Conservation (phyloP, 2,113 vertebrate species). For the Chaetodon trifascialis region DNA sequence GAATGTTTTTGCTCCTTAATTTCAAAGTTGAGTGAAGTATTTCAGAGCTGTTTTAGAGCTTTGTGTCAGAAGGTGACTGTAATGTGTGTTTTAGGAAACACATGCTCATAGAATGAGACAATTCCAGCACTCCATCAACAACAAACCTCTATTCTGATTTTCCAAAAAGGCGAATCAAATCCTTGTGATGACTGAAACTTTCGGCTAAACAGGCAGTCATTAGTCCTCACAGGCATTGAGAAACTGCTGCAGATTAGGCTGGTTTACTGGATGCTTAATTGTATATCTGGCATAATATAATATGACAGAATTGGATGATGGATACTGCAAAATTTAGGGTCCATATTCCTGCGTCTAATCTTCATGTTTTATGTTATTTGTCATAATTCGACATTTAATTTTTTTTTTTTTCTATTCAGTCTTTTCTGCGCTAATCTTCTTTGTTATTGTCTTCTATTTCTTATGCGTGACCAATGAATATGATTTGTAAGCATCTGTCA, state of each 20-base stretch:
- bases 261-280: not conserved
- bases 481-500: conserved; percentile 15
- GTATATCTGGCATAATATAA: not conserved
- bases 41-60: not conserved
- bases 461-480: not conserved
- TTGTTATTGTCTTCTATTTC: not conserved
- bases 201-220: not conserved
- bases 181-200: not conserved
- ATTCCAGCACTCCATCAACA: not conserved
- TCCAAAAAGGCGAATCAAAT: not conserved
- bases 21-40: not conserved
- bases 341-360: not conserved
- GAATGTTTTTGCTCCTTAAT: not conserved
- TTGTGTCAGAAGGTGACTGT: not conserved
- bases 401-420: not conserved
- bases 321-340: not conserved
- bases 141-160: not conserved
- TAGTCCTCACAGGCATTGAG: not conserved
- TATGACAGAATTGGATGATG: not conserved
- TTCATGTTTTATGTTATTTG: not conserved
- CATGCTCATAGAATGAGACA: not conserved
- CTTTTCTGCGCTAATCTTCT: not conserved
- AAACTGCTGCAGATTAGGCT: not conserved
- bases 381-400: not conserved
- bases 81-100: not conserved